Conservation (phyloP, 1,140 invertebrate genomes). For the Liolophura sinensis region DNA sequence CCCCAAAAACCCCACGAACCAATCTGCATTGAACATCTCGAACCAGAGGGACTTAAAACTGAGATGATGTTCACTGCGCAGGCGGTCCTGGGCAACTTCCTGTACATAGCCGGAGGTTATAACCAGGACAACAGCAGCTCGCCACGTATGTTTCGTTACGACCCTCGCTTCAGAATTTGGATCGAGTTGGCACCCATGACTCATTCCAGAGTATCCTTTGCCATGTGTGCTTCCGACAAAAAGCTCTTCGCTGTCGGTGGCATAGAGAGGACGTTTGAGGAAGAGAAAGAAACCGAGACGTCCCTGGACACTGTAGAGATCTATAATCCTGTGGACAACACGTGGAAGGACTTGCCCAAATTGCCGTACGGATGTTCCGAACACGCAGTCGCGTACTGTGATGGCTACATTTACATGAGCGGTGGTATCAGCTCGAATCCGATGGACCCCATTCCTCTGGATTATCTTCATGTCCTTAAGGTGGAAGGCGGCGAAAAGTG, state of each 20-base stretch:
- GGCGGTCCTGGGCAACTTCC: conserved; percentile 68
- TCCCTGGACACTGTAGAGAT: conserved; percentile 42
- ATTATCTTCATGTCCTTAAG: conserved; percentile 39
- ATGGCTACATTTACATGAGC: conserved; percentile 63
- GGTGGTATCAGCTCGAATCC: conserved; percentile 63
- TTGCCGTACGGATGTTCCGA: conserved; percentile 66
- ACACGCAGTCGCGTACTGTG: conserved; percentile 68
- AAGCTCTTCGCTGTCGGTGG: conserved; percentile 73
- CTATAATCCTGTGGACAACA: conserved; percentile 64
- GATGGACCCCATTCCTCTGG: conserved; percentile 44
- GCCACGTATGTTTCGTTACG: conserved; percentile 74
- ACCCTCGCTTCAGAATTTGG: conserved; percentile 70
- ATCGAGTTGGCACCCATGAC: conserved; percentile 73
- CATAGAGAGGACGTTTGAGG: conserved; percentile 34
- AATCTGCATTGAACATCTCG: too few species aligned
- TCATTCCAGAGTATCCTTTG: conserved; percentile 71
- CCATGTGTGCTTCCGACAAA: conserved; percentile 68
- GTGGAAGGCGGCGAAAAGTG: conserved; percentile 62
- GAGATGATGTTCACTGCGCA: conserved; percentile 30
- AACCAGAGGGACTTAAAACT: too few species aligned
- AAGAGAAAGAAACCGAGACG: conserved; percentile 31
- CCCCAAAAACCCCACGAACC: conserved; percentile 8
- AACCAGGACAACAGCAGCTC: conserved; percentile 64
- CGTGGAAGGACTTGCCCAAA: conserved; percentile 67
- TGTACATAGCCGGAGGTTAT: conserved; percentile 74